Evolutionary conservation across 2,113 vertebrate species (phyloP).

Genomic region (Cyphomyrus discorhynchus): DNA sequence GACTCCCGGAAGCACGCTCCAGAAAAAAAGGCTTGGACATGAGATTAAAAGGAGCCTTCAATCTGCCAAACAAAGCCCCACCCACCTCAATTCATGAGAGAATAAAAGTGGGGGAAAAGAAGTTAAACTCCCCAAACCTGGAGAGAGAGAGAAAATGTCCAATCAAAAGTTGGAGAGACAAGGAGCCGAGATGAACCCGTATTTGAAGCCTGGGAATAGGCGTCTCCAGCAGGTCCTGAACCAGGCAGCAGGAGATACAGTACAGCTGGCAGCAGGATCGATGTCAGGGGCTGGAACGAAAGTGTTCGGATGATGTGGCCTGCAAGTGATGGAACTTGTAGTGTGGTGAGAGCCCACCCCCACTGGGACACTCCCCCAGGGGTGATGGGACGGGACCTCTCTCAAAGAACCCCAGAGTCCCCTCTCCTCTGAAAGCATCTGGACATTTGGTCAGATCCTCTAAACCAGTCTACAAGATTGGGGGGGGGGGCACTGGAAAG

Average conservation of each 20-base stretch:
- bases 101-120: background rate
- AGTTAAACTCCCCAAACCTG: constrained; percentile 6
- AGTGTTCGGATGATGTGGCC: constrained; percentile 73
- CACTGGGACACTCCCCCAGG: background rate
- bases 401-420: background rate
- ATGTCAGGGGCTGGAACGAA: constrained; percentile 98
- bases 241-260: constrained; percentile 94
- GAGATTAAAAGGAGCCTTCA: constrained; percentile 34
- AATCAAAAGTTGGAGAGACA: constrained; percentile 68
- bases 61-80: background rate
- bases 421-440: background rate
- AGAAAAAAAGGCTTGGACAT: constrained; percentile 34
- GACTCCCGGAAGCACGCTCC: constrained; percentile 21
- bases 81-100: constrained; percentile 8
- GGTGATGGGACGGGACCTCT: background rate
- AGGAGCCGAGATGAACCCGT: constrained; percentile 63
- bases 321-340: constrained; percentile 78
- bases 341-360: background rate
- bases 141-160: constrained; percentile 31
- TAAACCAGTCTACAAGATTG: background rate
- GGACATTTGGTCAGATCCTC: background rate
- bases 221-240: constrained; percentile 66
- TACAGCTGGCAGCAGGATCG: constrained; percentile 99
- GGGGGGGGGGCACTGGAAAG: background rate
- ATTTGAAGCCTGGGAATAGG: constrained; percentile 70